Percentiles rank a stretch among this genome's conserved stretches.
These are phyloP conservation scores for Todiramphus saurophagus DNA, from an alignment of 2,113 vertebrate genomes.

Conservation along the genomic window DNA sequence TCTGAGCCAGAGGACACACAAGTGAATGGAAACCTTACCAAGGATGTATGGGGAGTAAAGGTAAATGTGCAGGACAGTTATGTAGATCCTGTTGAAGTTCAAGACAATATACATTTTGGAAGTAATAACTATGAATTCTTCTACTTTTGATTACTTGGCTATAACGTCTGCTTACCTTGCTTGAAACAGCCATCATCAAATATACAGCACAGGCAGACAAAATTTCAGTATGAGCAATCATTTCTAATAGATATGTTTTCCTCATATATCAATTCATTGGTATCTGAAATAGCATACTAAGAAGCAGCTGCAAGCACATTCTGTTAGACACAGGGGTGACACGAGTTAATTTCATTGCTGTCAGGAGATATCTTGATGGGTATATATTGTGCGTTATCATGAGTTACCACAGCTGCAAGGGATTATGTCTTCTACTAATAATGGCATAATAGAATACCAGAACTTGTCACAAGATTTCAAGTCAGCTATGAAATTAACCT, in stretches of 20 bases:
- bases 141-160: neutral
- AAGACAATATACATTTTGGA: neutral
- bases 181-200: neutral
- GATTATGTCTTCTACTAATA: slow-evolving; percentile 71
- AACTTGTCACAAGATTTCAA: slow-evolving; percentile 67
- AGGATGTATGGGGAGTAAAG: neutral
- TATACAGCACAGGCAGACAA: neutral
- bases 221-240: slow-evolving; percentile 10
- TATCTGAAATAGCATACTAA: slow-evolving; percentile 48
- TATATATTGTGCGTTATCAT: slow-evolving; percentile 70
- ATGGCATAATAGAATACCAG: slow-evolving; percentile 65
- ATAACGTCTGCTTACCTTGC: neutral
- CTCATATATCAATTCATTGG: slow-evolving; percentile 46
- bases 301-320: slow-evolving; percentile 48
- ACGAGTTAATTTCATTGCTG: slow-evolving; percentile 73
- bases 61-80: neutral
- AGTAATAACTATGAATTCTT: neutral
- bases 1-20: neutral
- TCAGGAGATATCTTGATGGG: slow-evolving; percentile 74
- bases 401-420: slow-evolving; percentile 73
- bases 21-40: neutral
- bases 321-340: slow-evolving; percentile 67
- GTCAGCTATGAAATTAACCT: slow-evolving; percentile 68
- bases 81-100: neutral
- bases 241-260: slow-evolving; percentile 45